Evolutionary conservation across 1,140 invertebrate species (phyloP), one percentile per base, ranked within the genome.

Genomic region (Leptopilina boulardi): DNA sequence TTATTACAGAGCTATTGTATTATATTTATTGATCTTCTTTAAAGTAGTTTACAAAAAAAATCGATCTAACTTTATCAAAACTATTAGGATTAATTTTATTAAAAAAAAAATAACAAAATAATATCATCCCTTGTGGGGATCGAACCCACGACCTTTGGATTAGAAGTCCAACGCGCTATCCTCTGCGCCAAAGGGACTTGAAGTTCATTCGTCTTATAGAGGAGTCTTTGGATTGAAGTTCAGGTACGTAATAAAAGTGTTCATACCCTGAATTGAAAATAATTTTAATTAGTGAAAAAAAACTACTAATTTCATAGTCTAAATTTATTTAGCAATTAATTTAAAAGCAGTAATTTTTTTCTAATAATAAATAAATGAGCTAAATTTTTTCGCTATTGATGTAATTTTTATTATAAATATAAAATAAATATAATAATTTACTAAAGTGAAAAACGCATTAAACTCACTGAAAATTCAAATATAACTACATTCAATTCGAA

Each of bases 121-220:
- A 81, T 70, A 42, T 77, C 91, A 92, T 92, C 92, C 92, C 92
- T 92, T 91, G 91, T 91, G 92, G 92, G 92, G 91, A 92, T 92
- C 91, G 91, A 92, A 92, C 92, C 92, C 92, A 91, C 91, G 91
- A 91, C 89, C 91, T 92, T 92, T 92, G 90, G 91, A 92, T 92
- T 92, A 92, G 91, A 92, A 92, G 91, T 92, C 91, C 90, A 92
- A 92, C 91, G 90, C 91, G 91, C 91, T 92, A 92, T 91, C 90
- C 91, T 90, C 90, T 92, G 89, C 91, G 91, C 91, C 89, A 92
- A 90, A 92, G 91, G 90, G 91, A 92, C 91, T 76, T 83, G 80
- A 38, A 38, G 38, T 6, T 2, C 42, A 8, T 4, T 2, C 8
- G 23, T 2, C 38, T 70, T 21, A 76, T 41, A 73, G 54, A 56